Evolutionary conservation across 2,797 vertebrate species (phyloP).

Genomic region (Dallia pectoralis): DNA sequence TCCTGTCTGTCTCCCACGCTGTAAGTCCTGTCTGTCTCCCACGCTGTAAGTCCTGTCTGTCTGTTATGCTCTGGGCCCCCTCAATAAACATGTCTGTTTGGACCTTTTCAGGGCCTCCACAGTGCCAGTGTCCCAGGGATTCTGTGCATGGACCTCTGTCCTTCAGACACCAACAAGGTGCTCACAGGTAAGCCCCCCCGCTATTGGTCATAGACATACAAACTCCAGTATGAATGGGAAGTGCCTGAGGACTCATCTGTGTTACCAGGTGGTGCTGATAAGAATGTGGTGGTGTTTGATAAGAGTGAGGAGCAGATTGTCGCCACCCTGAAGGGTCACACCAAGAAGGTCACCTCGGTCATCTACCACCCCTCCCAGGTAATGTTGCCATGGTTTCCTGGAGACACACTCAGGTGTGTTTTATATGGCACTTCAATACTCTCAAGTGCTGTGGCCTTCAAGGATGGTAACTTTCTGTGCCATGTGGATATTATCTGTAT

Average conservation of each 20-base stretch:
- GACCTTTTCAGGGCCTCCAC: constrained; percentile 84
- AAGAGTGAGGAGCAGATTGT: constrained; percentile 96
- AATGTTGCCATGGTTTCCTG: background rate
- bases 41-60: background rate
- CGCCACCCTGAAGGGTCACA: constrained; percentile 96
- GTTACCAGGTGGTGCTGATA: constrained; percentile 89
- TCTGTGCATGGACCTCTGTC: constrained; percentile 92
- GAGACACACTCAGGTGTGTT: background rate
- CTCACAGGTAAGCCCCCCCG: constrained; percentile 82
- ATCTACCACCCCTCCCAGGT: constrained; percentile 97
- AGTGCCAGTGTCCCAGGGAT: constrained; percentile 98
- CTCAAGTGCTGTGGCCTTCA: background rate
- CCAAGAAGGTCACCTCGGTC: constrained; percentile 96
- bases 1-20: no score
- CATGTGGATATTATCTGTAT: no score
- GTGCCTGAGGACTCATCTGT: background rate
- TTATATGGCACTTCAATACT: background rate
- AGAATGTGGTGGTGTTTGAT: constrained; percentile 97
- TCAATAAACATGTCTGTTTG: background rate
- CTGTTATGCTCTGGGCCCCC: no score
- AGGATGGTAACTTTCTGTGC: no score
- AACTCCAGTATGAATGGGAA: no score
- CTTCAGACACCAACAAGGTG: constrained; percentile 96
- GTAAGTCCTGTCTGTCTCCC: no score
- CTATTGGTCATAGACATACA: background rate